phyloP scores from a whole-genome alignment of 2,888 invertebrate species.

The Sisyra nigra region DNA sequence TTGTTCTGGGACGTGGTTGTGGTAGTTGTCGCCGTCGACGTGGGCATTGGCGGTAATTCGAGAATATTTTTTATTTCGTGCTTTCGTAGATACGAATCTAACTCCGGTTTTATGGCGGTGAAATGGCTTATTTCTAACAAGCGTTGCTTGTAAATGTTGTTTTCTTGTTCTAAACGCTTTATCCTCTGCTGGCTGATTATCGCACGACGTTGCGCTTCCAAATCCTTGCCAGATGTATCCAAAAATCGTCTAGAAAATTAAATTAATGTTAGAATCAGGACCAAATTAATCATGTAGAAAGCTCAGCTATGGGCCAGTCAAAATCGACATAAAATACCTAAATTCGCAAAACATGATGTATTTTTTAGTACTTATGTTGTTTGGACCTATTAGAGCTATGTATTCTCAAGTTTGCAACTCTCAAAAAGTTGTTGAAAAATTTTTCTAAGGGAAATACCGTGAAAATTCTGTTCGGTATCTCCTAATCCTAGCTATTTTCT shows the following conservation, averaged over 20 bases:
- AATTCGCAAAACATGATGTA: too few relatives aligned
- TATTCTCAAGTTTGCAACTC: too few relatives aligned
- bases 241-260: slow-evolving; percentile 65
- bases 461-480: too few relatives aligned
- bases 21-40: slow-evolving; percentile 23
- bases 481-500: too few relatives aligned
- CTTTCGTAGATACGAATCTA: slow-evolving; percentile 32
- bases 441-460: too few relatives aligned
- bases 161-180: slow-evolving; percentile 72
- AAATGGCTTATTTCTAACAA: slow-evolving; percentile 46
- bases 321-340: too few relatives aligned
- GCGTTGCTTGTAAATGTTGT: slow-evolving; percentile 66
- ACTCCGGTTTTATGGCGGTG: slow-evolving; percentile 32
- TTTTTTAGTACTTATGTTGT: too few relatives aligned
- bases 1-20: slow-evolving; percentile 1
- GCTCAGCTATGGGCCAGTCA: too few relatives aligned
- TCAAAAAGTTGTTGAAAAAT: too few relatives aligned
- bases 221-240: slow-evolving; percentile 78
- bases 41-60: slow-evolving; percentile 25
- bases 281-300: not conserved
- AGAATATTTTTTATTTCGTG: slow-evolving; percentile 34
- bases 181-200: slow-evolving; percentile 72
- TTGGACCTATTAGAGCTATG: too few relatives aligned
- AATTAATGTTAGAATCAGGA: too few relatives aligned
- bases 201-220: slow-evolving; percentile 67